Base-by-base conservation (phyloP, 1,140 invertebrate species). In the Achatina immaculata region DNA sequence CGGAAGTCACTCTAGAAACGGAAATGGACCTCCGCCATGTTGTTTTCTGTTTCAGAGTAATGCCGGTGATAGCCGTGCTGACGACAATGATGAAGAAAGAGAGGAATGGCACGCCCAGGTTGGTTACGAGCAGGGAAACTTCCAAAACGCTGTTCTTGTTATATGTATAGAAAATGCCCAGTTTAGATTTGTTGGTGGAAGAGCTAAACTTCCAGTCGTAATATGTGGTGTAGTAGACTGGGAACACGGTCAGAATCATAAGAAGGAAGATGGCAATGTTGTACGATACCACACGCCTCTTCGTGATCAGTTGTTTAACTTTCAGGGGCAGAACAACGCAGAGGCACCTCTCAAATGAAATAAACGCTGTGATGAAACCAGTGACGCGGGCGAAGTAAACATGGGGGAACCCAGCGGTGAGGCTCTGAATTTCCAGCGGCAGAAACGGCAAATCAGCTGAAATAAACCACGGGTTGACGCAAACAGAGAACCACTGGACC, bases 401-500 rank as follows among this genome's bases (percentile, higher is more conserved):
- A 99, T 92, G 90, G 95, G 99, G 0, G 96, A 97, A 0, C 99
- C 93, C 2, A 95, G 95, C 0, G 95, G 98, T 92, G 98, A 99
- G 3, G 98, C 98, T 93, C 99, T 99, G 0, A 94, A 92, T 91
- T 96, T 95, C 68, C 96, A 94, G 0, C 82, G 92, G 93, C 90
- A 99, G 98, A 77, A 99, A 93, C 0, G 98, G 97, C 85, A 99
- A 92, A 90, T 95, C 95, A 0, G 98, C 92, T 92, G 99, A 97
- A 11, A 95, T 93, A 34, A 99, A 81, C 11, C 73, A 75, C 6
- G 73, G 95, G 95, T 82, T 97, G 96, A 95, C 85, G 55, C 91
- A 90, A 72, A 78, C 78, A 82, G 24, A 31, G 31, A 71, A 48
- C 38, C 42, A 78, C 11, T 36, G 42, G 6, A 69, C 2, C 16